Percentiles rank a stretch among this genome's conserved stretches.
Evolutionary conservation across 2,797 vertebrate genomes (phyloP).

Genomic region (Tinamus major): DNA sequence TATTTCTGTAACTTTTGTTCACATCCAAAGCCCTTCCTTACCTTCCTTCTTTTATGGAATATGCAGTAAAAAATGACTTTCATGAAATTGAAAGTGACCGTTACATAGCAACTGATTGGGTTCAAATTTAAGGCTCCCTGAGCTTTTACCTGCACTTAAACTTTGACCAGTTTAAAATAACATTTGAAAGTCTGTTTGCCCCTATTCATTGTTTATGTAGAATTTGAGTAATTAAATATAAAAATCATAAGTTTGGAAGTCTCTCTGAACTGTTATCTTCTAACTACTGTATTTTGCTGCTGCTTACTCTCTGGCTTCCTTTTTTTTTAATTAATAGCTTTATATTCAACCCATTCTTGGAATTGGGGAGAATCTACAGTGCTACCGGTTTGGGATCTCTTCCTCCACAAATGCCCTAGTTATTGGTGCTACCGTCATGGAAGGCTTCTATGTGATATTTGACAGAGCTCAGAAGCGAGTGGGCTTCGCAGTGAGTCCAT

Average conservation of each 20-base stretch:
- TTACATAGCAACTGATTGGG: background rate
- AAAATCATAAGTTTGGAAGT: background rate
- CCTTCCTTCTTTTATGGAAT: background rate
- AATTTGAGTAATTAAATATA: background rate
- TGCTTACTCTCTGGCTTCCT: background rate
- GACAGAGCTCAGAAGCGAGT: constrained; percentile 89
- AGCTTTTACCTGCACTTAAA: background rate
- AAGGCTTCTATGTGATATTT: constrained; percentile 96
- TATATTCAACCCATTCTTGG: constrained; percentile 92
- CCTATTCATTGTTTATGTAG: background rate
- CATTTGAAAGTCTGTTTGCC: background rate
- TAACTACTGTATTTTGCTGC: background rate
- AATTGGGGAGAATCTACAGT: constrained; percentile 85
- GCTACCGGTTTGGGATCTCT: constrained; percentile 93
- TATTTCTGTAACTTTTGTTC: constrained; percentile 14
- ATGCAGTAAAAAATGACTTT: background rate
- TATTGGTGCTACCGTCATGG: constrained; percentile 96
- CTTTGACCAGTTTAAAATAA: background rate
- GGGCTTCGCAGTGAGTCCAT: constrained; percentile 92
- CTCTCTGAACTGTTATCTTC: background rate
- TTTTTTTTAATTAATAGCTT: constrained; percentile 79
- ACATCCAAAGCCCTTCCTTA: background rate
- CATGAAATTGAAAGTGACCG: background rate
- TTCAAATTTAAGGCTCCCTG: background rate
- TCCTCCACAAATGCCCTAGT: constrained; percentile 90